phyloP scores from a whole-genome alignment of 2,888 invertebrate species.

The Hipparchia semele region DNA sequence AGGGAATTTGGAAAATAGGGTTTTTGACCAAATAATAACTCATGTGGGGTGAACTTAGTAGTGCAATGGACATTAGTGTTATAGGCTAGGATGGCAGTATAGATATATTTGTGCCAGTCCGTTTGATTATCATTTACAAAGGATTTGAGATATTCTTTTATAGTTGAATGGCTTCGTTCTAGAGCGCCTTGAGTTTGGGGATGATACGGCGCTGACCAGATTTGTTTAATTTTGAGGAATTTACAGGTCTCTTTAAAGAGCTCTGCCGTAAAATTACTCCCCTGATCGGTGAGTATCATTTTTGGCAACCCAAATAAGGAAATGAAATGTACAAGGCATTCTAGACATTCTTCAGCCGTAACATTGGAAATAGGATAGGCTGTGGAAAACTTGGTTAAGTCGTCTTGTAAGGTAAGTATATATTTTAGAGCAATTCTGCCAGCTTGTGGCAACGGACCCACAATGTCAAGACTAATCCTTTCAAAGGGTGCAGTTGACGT shows the following conservation, averaged over 20 bases:
- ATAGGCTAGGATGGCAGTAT: conserved; percentile 32
- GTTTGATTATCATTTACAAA: conserved; percentile 44
- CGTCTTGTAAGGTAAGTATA: conserved; percentile 35
- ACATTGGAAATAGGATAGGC: conserved; percentile 31
- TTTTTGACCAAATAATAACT: conserved; percentile 31
- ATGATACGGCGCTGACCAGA: conserved; percentile 30
- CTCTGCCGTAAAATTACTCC: conserved; percentile 29
- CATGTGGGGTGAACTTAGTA: conserved; percentile 27
- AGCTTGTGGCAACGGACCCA: conserved; percentile 43
- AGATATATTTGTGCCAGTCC: conserved; percentile 32
- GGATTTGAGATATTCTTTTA: conserved; percentile 34
- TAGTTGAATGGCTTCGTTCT: conserved; percentile 26
- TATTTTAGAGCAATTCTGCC: conserved; percentile 35
- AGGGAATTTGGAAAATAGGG: conserved; percentile 23
- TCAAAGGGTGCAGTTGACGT: conserved; percentile 42
- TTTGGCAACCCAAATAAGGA: conserved; percentile 42
- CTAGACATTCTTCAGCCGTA: conserved; percentile 29
- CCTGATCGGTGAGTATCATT: conserved; percentile 42
- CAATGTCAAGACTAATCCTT: conserved; percentile 39
- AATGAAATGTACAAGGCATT: conserved; percentile 38
- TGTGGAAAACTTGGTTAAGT: conserved; percentile 23
- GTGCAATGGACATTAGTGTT: conserved; percentile 29
- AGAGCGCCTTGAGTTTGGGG: conserved; percentile 34
- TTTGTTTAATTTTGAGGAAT: conserved; percentile 29
- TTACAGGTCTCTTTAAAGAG: conserved; percentile 26